Evolutionary conservation across 2,797 vertebrate species (phyloP), one percentile per base, ranked within the genome.

Genomic region (Rallus crepitans): DNA sequence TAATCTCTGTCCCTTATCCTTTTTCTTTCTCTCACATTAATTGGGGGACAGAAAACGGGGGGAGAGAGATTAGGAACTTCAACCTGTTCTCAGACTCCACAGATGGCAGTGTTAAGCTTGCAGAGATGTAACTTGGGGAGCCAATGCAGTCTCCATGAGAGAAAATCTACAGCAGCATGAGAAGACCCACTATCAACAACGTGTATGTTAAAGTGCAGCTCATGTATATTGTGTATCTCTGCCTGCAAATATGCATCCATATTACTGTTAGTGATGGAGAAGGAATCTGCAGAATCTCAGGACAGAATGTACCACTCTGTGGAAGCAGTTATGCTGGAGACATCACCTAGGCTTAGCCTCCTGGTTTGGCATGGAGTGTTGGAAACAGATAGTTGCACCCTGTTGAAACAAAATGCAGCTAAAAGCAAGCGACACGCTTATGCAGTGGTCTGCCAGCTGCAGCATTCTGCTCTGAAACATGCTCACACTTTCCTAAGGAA

Each of bases 161-260:
- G 37, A 59, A 52, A 70, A n/a, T 24, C 23, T 37, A 17, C n/a
- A 47, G 8, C 2, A 7, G 15, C 11, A 6, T 0, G 0, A 87
- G 76, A 78, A 77, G 48, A 14, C 33, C 21, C 3, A 15, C 2
- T 12, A 56, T 27, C 31, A 55, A 18, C 14, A 35, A 75, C 75
- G 7, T 2, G 0, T 12, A 8, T 5, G 11, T 45, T 65, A 15
- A 60, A 71, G 37, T 28, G 23, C 20, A 59, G 23, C 9, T 86
- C 4, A 0, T 3, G 8, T 47, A 28, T 37, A 12, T 33, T 23
- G 19, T 31, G 9, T 33, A 9, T 50, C 10, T 52, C 14, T 39
- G 7, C 28, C 20, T 57, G 33, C 53, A 82, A 45, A 24, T 31
- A 12, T 4, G 24, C 2, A 3, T 27, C 2, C 2, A 15, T 30